A percentile compares a stretch with the other conserved stretches of the same genome.
These are phyloP conservation scores for Tineola bisselliella DNA, from an alignment of 2,888 invertebrate genomes.

Conservation along the genomic window DNA sequence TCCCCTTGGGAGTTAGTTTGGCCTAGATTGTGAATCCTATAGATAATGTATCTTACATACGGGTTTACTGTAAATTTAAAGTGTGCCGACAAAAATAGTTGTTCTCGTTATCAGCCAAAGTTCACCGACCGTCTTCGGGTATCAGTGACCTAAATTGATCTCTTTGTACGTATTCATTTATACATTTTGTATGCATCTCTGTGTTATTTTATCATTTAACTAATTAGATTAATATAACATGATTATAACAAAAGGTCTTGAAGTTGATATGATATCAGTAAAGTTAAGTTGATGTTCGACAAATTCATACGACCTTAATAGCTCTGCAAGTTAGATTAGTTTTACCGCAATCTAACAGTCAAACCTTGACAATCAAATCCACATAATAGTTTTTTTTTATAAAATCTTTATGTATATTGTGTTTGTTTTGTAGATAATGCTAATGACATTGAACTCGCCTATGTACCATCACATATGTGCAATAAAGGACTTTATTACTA, in stretches of 20 bases:
- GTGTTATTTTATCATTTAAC: no score
- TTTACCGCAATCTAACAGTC: background rate
- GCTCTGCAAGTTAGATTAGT: background rate
- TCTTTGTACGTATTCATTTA: background rate
- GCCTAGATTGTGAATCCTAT: background rate
- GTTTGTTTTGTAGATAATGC: no score
- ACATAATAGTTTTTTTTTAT: no score
- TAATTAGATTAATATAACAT: no score
- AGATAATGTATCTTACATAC: background rate
- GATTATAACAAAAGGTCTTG: no score
- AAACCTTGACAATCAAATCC: constrained; percentile 1
- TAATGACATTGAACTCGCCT: no score
- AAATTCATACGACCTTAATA: background rate
- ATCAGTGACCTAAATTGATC: background rate
- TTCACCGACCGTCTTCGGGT: background rate
- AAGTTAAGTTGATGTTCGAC: background rate
- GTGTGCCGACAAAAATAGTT: background rate
- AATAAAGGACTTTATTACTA: no score
- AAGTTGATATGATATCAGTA: no score
- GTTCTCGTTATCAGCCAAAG: background rate
- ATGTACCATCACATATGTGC: no score
- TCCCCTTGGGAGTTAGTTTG: background rate
- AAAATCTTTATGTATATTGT: background rate
- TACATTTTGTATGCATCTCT: no score
- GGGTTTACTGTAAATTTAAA: background rate